Evolutionary conservation across 2,888 invertebrate genomes (phyloP), one percentile per base, ranked within the genome.

Genomic region (Phlogophora meticulosa): DNA sequence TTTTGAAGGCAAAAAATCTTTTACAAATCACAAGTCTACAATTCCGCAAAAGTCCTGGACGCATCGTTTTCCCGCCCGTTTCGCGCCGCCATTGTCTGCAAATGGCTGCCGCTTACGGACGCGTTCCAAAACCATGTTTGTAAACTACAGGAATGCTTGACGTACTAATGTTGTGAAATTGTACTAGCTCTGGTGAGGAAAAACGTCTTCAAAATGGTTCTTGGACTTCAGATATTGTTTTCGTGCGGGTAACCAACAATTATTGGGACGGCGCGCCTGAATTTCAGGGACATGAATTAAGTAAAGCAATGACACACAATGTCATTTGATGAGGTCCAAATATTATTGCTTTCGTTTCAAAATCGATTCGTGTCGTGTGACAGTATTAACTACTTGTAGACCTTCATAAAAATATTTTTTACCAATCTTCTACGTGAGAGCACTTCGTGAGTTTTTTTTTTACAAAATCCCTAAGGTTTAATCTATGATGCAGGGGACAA

Each of bases 1-100:
- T 57, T 53, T 55, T 51, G 2, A 20, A 32, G 20, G 40, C 17
- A 71, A 76, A 70, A 76, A 58, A 24, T 20, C 7, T 38, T 59
- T 43, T 42, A 71, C n/a, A 38, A 71, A 69, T 53, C 45, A 45
- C 46, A 61, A 62, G 45, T 38, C 52, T 64, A 58, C 51, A 58
- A 78, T 75, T 62, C 78, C 87, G 87, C 91, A 91, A 91, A 90
- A 91, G 88, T 87, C 82, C 88, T 80, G 86, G 85, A 82, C 85
- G 85, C 85, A 87, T 86, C 86, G 85, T 86, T 88, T 90, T 91
- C 89, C 91, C 90, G 90, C 90, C 89, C 82, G 82, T 68, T 72
- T 56, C 40, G 72, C 76, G 67, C 75, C 87, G 87, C 92, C 88
- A 94, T 94, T 93, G 93, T 94, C 93, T 94, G 94, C 92, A 93